A percentile compares a stretch with the other conserved stretches of the same genome.
phyloP scores from a whole-genome alignment of 30 jellyfish, hydroid and myxozoan species.

The Turritopsis dohrnii region DNA sequence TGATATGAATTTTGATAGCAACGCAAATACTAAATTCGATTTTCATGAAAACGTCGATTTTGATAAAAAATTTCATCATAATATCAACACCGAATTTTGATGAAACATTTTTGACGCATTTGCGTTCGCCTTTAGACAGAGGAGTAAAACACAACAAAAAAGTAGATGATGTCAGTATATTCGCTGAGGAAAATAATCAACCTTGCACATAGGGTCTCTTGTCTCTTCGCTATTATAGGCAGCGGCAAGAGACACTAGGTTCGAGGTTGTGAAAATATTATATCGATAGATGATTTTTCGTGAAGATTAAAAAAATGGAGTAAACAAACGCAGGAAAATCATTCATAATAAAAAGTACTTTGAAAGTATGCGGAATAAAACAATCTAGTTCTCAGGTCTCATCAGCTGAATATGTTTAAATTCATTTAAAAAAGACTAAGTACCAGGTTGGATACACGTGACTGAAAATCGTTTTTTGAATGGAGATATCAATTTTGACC shows the following conservation, averaged over 20 bases:
- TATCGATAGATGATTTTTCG: background rate
- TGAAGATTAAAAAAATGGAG: background rate
- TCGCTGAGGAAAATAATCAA: background rate
- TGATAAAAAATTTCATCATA: too few species aligned
- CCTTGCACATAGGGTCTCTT: too few species aligned
- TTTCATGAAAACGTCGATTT: too few species aligned
- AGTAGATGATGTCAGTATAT: background rate
- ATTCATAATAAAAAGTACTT: background rate
- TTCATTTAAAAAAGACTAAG: background rate
- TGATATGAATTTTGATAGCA: too few species aligned
- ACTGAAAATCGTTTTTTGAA: background rate
- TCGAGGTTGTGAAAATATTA: too few species aligned
- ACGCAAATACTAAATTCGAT: too few species aligned
- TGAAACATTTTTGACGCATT: too few species aligned
- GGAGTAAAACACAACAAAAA: too few species aligned
- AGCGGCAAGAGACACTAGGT: too few species aligned
- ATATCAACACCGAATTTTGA: too few species aligned
- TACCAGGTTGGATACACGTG: background rate
- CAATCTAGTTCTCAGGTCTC: background rate
- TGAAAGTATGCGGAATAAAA: background rate
- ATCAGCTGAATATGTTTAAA: background rate
- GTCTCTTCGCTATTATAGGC: too few species aligned
- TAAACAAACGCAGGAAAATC: background rate
- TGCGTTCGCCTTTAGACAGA: too few species aligned
- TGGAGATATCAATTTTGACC: background rate